A percentile compares a stretch with the other conserved stretches of the same genome.
These are phyloP conservation scores for Nothocercus julius DNA, from an alignment of 2,113 vertebrate genomes.

Conservation along the genomic window DNA sequence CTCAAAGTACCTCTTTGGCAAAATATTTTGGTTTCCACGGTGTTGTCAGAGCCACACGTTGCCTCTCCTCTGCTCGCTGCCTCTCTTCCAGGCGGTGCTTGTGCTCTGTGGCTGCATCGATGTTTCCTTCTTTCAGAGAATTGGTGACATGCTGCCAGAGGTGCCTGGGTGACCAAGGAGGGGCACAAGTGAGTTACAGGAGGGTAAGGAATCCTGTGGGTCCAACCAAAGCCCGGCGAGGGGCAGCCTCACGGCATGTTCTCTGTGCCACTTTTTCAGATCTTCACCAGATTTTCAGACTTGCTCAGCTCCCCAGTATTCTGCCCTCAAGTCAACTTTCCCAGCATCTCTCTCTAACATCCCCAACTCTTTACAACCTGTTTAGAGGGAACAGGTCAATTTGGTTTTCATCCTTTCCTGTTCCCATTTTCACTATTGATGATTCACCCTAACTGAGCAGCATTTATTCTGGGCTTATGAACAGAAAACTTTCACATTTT, in stretches of 20 bases:
- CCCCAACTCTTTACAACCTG: not conserved
- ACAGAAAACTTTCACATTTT: not conserved
- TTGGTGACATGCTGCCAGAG: constrained; percentile 91
- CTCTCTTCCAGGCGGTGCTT: constrained; percentile 90
- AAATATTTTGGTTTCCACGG: constrained; percentile 91
- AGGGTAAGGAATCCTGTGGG: not conserved
- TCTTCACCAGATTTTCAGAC: not conserved
- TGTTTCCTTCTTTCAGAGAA: constrained; percentile 86
- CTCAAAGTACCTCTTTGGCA: constrained; percentile 86
- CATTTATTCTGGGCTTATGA: fast-evolving
- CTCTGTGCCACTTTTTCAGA: fast-evolving
- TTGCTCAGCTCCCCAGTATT: not conserved
- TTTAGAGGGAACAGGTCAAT: too few relatives aligned
- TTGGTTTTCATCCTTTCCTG: not conserved
- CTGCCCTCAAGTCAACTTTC: not conserved
- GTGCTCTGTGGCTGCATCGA: constrained; percentile 88
- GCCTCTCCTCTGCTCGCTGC: constrained; percentile 86
- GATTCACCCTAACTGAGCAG: not conserved
- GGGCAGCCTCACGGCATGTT: fast-evolving
- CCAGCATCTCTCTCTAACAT: not conserved
- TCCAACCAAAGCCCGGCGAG: fast-evolving
- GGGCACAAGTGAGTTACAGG: not conserved
- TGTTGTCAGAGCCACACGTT: constrained; percentile 75
- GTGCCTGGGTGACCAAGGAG: constrained; percentile 69
- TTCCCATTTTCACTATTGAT: not conserved